Percentiles rank a stretch among this genome's conserved stretches.
phyloP scores from a whole-genome alignment of 2,113 vertebrate genomes.

The Callipepla squamata region DNA sequence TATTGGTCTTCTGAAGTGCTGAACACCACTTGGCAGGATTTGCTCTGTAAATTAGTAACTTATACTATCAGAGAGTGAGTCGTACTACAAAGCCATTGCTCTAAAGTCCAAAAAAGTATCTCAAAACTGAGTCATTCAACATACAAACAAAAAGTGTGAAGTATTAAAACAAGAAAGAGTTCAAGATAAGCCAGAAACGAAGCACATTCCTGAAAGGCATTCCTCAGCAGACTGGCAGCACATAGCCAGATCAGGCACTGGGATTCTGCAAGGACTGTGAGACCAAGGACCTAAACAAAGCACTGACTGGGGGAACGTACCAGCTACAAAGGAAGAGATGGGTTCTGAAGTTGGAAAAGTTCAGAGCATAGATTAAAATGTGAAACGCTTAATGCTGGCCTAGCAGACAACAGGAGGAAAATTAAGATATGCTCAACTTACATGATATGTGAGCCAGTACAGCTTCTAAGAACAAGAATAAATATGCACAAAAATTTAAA shows the following conservation, averaged over 20 bases:
- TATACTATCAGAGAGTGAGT: neutral
- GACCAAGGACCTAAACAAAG: neutral
- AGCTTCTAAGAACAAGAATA: neutral
- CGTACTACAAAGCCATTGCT: neutral
- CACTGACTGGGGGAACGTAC: neutral
- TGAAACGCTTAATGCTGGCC: neutral
- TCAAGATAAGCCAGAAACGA: neutral
- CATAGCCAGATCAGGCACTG: neutral
- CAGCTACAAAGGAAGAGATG: neutral
- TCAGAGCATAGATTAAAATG: neutral
- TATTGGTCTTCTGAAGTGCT: neutral
- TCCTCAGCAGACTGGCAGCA: neutral
- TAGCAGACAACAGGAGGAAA: neutral
- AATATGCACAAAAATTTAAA: neutral
- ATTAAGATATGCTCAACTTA: neutral
- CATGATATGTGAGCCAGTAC: neutral
- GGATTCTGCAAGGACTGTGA: neutral
- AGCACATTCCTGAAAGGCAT: neutral
- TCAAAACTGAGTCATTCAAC: neutral
- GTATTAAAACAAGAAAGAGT: neutral
- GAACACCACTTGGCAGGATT: neutral
- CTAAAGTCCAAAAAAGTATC: neutral
- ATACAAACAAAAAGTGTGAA: neutral
- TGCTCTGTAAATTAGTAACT: neutral
- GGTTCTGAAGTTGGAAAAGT: neutral